Percentiles rank a stretch among this genome's conserved stretches.
Evolutionary conservation across 1,140 invertebrate species (phyloP).

Genomic region (Nebria ingens): DNA sequence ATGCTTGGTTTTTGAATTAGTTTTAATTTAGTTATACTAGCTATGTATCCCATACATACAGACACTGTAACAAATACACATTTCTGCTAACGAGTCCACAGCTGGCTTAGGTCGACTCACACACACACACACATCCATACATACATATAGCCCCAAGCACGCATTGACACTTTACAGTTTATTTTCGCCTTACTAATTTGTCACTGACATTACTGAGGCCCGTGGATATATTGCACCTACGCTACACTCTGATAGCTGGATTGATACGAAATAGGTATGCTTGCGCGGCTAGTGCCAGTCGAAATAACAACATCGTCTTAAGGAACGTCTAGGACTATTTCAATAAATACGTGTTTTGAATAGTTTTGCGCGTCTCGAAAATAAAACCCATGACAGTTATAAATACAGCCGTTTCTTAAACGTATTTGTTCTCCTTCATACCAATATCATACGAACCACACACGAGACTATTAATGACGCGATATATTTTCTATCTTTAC

Average conservation of each 20-base stretch:
- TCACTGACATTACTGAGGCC: conserved; percentile 24
- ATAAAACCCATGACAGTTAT: not conserved
- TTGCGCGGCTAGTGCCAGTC: not conserved
- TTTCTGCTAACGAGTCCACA: not conserved
- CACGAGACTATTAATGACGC: too few relatives aligned
- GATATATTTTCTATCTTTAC: too few relatives aligned
- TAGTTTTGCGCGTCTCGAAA: not conserved
- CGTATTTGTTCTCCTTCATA: not conserved
- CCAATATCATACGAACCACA: too few relatives aligned
- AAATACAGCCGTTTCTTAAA: not conserved
- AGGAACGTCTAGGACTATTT: not conserved
- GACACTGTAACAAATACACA: too few relatives aligned
- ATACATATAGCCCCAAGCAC: too few relatives aligned
- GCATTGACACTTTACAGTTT: conserved; percentile 14
- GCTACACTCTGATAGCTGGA: conserved; percentile 22
- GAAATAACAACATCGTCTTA: not conserved
- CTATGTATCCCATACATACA: too few relatives aligned
- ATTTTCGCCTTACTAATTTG: conserved; percentile 27
- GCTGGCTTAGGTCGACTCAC: not conserved
- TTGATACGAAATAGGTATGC: conserved; percentile 28
- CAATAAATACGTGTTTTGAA: not conserved
- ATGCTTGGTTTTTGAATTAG: too few relatives aligned
- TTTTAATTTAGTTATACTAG: too few relatives aligned
- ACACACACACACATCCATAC: too few relatives aligned
- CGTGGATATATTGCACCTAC: conserved; percentile 10